Evolutionary conservation across 2,113 vertebrate species (phyloP).

Genomic region (Bucco capensis): DNA sequence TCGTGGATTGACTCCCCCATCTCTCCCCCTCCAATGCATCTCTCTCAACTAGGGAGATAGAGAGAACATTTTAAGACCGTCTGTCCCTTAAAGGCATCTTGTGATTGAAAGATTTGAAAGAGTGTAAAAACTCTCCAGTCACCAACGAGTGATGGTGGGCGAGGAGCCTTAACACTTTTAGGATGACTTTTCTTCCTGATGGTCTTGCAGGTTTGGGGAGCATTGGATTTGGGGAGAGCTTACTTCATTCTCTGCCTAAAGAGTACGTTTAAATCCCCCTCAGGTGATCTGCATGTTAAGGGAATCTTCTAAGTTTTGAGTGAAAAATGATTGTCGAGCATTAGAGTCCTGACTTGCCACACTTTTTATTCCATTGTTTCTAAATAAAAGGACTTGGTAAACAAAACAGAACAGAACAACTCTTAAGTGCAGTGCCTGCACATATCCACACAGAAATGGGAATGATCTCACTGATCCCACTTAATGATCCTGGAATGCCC

Average conservation of each 20-base stretch:
- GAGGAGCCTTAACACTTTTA: constrained; percentile 54
- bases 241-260: neutral
- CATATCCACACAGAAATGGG: fast-evolving
- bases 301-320: neutral
- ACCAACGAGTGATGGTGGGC: constrained; percentile 40
- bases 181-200: constrained; percentile 52
- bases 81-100: constrained; percentile 78
- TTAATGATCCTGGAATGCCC: neutral
- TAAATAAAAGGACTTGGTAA: constrained; percentile 15
- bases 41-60: constrained; percentile 70
- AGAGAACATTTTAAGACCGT: constrained; percentile 74
- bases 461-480: neutral
- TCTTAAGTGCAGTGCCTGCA: constrained; percentile 37
- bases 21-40: constrained; percentile 71
- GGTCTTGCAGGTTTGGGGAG: constrained; percentile 51
- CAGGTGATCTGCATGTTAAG: neutral
- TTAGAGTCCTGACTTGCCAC: constrained; percentile 27
- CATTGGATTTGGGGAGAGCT: neutral
- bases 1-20: constrained; percentile 77
- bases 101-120: constrained; percentile 76
- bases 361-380: constrained; percentile 19
- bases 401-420: constrained; percentile 32
- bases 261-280: constrained; percentile 30
- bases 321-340: neutral
- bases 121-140: constrained; percentile 71